phyloP scores from a whole-genome alignment of 2,797 vertebrate genomes.

The Poecilia picta region DNA sequence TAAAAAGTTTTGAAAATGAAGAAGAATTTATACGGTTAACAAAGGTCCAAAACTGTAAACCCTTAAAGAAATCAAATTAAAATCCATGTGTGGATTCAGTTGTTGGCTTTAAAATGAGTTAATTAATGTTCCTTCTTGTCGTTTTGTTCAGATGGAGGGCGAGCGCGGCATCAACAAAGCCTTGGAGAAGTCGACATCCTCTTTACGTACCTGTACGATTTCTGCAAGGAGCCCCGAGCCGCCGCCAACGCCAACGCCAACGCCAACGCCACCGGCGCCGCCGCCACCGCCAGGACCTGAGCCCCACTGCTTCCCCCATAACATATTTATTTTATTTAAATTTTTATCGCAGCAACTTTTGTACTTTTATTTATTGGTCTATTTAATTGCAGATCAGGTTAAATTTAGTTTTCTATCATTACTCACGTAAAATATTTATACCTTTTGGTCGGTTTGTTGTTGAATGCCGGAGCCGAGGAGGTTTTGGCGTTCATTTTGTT shows the following conservation, averaged over 20 bases:
- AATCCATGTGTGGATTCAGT: background rate
- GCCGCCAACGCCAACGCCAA: background rate
- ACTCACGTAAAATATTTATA: constrained; percentile 46
- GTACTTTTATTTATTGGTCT: constrained; percentile 57
- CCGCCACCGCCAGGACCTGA: background rate
- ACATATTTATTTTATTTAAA: constrained; percentile 36
- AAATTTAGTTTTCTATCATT: constrained; percentile 5
- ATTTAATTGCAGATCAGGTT: constrained; percentile 49
- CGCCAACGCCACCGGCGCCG: background rate
- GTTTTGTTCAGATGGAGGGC: constrained; percentile 52
- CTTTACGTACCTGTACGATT: constrained; percentile 66
- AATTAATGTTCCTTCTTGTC: background rate
- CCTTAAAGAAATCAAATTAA: background rate
- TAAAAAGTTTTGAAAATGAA: background rate
- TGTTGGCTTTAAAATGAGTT: background rate
- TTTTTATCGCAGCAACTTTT: constrained; percentile 43
- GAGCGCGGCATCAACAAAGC: constrained; percentile 59
- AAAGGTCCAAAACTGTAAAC: background rate
- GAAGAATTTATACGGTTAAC: background rate
- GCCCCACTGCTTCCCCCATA: background rate
- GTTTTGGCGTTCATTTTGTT: constrained; percentile 23
- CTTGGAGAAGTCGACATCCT: constrained; percentile 70
- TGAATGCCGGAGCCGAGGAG: constrained; percentile 12
- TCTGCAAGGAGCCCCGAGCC: constrained; percentile 34
- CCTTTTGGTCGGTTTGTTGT: constrained; percentile 57